phyloP scores from a whole-genome alignment of 2,113 vertebrate genomes.

The Anolis sagrei region DNA sequence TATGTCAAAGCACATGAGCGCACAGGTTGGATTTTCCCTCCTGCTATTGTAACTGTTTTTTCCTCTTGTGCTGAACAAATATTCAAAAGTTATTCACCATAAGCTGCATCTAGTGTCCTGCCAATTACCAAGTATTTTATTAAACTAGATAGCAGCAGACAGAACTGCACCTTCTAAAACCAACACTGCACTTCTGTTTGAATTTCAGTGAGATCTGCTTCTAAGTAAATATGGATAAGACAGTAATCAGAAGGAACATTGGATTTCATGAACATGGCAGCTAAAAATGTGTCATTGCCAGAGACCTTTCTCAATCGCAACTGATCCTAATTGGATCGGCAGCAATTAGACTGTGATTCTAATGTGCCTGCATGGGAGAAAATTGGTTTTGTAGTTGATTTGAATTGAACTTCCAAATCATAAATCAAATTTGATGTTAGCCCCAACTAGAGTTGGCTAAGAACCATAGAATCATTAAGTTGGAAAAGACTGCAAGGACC shows the following conservation, averaged over 20 bases:
- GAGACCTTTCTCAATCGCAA: not conserved
- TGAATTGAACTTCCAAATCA: not conserved
- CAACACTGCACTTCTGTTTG: not conserved
- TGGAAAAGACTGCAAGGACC: too few relatives aligned
- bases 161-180: not conserved
- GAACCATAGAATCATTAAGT: too few relatives aligned
- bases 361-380: too few relatives aligned
- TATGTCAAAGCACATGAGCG: not conserved
- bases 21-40: not conserved
- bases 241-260: not conserved
- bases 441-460: too few relatives aligned
- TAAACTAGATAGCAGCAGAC: not conserved
- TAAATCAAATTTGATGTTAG: too few relatives aligned
- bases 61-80: not conserved
- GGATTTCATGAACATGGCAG: too few relatives aligned
- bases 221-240: not conserved
- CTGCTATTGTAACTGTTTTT: not conserved
- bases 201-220: not conserved
- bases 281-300: not conserved
- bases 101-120: not conserved
- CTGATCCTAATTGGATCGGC: not conserved
- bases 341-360: too few relatives aligned
- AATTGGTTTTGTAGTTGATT: not conserved
- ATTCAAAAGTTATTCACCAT: not conserved
- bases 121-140: not conserved